Evolutionary conservation across 1,140 invertebrate genomes (phyloP).

Genomic region (Drosophila funebris): DNA sequence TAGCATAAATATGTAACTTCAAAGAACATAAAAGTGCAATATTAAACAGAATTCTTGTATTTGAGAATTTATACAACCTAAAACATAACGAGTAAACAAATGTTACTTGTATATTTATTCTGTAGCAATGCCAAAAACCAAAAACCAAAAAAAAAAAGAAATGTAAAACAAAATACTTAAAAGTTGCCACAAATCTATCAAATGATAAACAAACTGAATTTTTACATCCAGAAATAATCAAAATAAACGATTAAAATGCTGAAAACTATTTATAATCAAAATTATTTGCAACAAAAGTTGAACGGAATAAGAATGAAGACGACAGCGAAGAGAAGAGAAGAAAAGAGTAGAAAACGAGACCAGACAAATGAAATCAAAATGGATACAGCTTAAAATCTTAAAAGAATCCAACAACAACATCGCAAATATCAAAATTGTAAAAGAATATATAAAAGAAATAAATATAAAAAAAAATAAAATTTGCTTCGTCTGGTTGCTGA

Average conservation of each 20-base stretch:
- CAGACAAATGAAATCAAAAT: conserved; percentile 23
- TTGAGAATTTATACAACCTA: conserved; percentile 1
- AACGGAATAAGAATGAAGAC: background rate
- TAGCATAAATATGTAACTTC: background rate
- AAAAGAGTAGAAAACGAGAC: background rate
- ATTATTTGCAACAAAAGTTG: conserved; percentile 14
- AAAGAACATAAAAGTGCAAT: background rate
- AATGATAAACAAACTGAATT: conserved; percentile 23
- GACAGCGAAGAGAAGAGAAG: background rate
- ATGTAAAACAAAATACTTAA: background rate
- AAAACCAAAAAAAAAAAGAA: background rate
- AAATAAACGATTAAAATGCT: conserved; percentile 12
- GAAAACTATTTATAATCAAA: conserved; percentile 35
- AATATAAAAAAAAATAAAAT: conserved; percentile 49
- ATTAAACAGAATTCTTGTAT: background rate
- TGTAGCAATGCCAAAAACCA: background rate
- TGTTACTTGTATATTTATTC: background rate
- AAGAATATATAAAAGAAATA: conserved; percentile 20
- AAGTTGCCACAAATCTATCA: conserved; percentile 9
- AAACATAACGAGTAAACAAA: conserved; percentile 1
- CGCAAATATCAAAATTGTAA: conserved; percentile 19
- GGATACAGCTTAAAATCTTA: conserved; percentile 26
- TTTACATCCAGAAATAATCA: conserved; percentile 14
- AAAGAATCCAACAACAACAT: background rate
- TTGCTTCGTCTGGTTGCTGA: conserved; percentile 64